phyloP scores from a whole-genome alignment of 1,140 invertebrate species.

The Drosophila sp. region DNA sequence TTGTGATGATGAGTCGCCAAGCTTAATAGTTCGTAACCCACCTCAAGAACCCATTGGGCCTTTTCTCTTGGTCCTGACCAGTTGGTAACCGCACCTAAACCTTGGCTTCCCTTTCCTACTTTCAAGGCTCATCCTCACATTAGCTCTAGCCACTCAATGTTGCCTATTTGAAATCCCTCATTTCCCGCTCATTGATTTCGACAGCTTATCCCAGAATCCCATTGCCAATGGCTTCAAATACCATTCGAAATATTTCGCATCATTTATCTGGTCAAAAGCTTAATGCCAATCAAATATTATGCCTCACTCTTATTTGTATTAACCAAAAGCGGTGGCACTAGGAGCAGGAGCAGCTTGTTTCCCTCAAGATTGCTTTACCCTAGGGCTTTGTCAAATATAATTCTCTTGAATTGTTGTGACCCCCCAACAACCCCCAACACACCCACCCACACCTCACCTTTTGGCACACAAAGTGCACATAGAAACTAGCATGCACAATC shows the following conservation, averaged over 20 bases:
- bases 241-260: conserved; percentile 57
- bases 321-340: neutral
- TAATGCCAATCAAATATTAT: conserved; percentile 52
- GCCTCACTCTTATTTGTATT: neutral
- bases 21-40: too few species aligned
- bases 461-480: neutral
- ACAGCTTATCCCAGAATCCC: conserved; percentile 8
- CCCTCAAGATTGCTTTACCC: conserved; percentile 10
- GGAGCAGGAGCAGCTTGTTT: neutral
- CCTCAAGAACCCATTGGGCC: neutral
- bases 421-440: neutral
- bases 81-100: neutral
- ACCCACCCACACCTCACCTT: neutral
- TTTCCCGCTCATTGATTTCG: conserved; percentile 26
- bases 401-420: conserved; percentile 5
- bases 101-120: neutral
- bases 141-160: neutral
- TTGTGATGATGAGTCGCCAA: too few species aligned
- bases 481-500: conserved; percentile 37
- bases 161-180: neutral
- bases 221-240: neutral
- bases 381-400: conserved; percentile 13
- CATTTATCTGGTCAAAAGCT: conserved; percentile 43
- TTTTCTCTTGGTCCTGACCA: neutral
- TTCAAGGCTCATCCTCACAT: neutral